phyloP scores from a whole-genome alignment of 2,888 invertebrate genomes.

The Trisateles emortualis region DNA sequence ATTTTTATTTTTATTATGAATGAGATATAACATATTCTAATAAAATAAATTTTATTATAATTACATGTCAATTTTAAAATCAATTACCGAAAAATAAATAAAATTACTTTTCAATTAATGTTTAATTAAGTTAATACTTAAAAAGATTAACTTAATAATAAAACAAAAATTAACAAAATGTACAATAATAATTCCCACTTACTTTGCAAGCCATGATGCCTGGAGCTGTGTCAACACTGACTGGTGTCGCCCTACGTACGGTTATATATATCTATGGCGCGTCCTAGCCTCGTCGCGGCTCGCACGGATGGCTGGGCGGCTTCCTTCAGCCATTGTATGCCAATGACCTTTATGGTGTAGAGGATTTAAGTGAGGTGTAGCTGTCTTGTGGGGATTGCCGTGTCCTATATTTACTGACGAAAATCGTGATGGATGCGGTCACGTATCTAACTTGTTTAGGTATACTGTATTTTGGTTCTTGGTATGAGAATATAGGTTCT shows the following conservation, averaged over 20 bases:
- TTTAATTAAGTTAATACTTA: too few relatives aligned
- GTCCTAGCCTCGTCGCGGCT: constrained; percentile 73
- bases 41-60: too few relatives aligned
- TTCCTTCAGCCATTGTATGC: constrained; percentile 61
- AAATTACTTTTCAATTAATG: too few relatives aligned
- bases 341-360: constrained; percentile 63
- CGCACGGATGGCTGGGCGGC: constrained; percentile 71
- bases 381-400: constrained; percentile 13
- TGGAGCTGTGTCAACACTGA: constrained; percentile 39
- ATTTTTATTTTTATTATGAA: too few relatives aligned
- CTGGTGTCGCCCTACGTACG: constrained; percentile 27
- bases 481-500: background rate
- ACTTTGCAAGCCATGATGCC: constrained; percentile 51
- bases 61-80: too few relatives aligned
- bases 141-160: background rate
- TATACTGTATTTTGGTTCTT: background rate
- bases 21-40: too few relatives aligned
- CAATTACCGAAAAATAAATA: too few relatives aligned
- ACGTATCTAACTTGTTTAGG: background rate
- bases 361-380: constrained; percentile 17
- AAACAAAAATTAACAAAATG: background rate
- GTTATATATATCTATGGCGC: constrained; percentile 70
- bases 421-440: background rate
- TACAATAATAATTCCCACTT: constrained; percentile 28
- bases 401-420: constrained; percentile 6